Evolutionary conservation across 1,140 invertebrate species (phyloP), one percentile per base, ranked within the genome.

Genomic region (Lasaia peninsularis): DNA sequence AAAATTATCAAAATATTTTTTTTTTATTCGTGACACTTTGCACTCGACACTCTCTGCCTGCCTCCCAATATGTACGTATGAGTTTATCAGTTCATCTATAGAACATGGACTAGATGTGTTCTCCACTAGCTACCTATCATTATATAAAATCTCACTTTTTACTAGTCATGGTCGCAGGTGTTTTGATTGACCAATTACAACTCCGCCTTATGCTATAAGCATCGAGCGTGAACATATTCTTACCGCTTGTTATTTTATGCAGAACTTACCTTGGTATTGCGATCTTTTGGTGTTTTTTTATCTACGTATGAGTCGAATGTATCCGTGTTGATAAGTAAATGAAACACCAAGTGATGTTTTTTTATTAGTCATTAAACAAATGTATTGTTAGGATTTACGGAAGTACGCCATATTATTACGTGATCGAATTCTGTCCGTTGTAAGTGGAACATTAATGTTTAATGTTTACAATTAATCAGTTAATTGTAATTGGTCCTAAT

Each of bases 261-360:
- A 16, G 10, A 40, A 40, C 7, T 28, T 28, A 18, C 37, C n/a
- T 40, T 40, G 37, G 1, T 16, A 9, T 40, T 40, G 16, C 14
- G 2, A 9, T 44, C 20, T 20, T 11, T 34, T 11, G 20, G 40
- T 21, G 18, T 44, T 44, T 20, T 44, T 44, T 44, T 44, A 44
- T 44, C 40, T 5, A 44, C 40, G 5, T 9, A 44, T 11, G 18
- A 44, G 40, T 44, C 8, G 12, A 35, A 54, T 12, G 24, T 50
- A 50, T 60, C 58, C 58, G 58, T 31, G 52, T 55, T 50, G 24
- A 52, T 52, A 21, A 24, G 16, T 34, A 16, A 52, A n/a, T 60
- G 12, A 55, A 31, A 51, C 44, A 21, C 21, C 16, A 60, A 21
- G 58, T 60, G 54, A 31, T 28, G 24, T 28, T 58, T 14, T 54